Percentiles rank a stretch among this genome's conserved stretches.
Evolutionary conservation across 2,797 vertebrate genomes (phyloP).

Genomic region (Anguilla megastoma): DNA sequence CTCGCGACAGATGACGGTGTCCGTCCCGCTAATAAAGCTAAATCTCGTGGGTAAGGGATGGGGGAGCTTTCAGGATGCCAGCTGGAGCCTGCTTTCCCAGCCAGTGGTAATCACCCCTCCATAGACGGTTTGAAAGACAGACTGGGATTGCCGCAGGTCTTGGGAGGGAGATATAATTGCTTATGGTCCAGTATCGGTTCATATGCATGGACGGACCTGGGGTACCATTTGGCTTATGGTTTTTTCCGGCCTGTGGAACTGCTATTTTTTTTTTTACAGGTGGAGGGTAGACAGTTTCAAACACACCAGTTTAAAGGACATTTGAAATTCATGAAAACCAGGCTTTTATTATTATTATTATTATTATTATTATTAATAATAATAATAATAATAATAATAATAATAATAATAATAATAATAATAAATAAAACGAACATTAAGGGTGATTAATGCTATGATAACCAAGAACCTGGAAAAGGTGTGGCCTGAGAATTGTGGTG

Average conservation of each 20-base stretch:
- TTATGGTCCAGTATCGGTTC: neutral
- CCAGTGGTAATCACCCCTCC: neutral
- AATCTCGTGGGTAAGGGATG: neutral
- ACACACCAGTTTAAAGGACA: too few species aligned
- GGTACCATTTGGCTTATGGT: neutral
- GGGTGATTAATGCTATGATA: too few species aligned
- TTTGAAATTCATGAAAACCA: too few species aligned
- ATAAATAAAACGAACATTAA: too few species aligned
- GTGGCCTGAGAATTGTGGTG: too few species aligned
- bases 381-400: too few species aligned
- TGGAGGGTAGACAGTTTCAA: too few species aligned
- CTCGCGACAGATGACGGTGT: slow-evolving; percentile 38
- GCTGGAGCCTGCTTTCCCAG: neutral
- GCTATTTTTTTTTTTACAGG: neutral
- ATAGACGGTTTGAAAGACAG: neutral
- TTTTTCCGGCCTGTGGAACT: neutral
- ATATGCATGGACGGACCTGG: neutral
- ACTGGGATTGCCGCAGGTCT: neutral
- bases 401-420: too few species aligned
- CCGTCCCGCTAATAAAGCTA: slow-evolving; percentile 30
- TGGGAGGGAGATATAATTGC: neutral
- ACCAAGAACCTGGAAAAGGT: too few species aligned
- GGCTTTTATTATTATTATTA: too few species aligned
- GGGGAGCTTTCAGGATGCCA: slow-evolving; percentile 13
- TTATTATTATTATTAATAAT: too few species aligned